Base-by-base conservation (phyloP, 2,797 vertebrate genomes). In the Menidia menidia region DNA sequence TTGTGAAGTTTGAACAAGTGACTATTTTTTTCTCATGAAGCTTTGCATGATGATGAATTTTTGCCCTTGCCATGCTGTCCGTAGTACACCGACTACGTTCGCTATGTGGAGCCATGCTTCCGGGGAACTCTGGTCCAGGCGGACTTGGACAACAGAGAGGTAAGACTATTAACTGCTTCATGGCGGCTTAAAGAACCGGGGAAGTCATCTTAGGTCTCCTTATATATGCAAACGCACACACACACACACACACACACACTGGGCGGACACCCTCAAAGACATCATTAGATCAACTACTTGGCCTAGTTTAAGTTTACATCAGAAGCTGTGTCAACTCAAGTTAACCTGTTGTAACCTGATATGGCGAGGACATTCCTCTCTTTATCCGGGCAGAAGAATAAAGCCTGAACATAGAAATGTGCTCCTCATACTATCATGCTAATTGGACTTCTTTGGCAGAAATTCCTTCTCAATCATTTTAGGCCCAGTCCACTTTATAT, bases 21-120 rank as follows among this genome's bases (percentile, higher is more conserved):
- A 45, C 44, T 25, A 3, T 35, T 52, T 2, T 3, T n/a, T n/a
- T n/a, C 39, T 66, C 33, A 66, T 54, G 42, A 60, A 30, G 15
- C 16, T 12, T 14, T 52, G 6, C 48, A 2, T 18, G n/a, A n/a
- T n/a, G n/a, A n/a, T n/a, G n/a, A n/a, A n/a, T n/a, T n/a, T n/a
- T 32, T 6, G 2, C 19, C 3, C 35, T 14, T 64, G 35, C 67
- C 0, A 7, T 45, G 9, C 32, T 64, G 39, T 64, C 33, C 68
- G 8, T 91, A 99, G 97, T 99, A 98, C 91, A 98, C 95, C 1
- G 97, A 99, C 87, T 97, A 98, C 0, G 94, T 98, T 6, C 95
- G 96, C n/a, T 99, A 98, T 32, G 88, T 99, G 7, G 97, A 99
- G 78, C 96, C 97, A 31, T 99, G 97, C 87, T 98, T 99, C 87